phyloP scores from a whole-genome alignment of 1,140 invertebrate genomes.

The Chrysopa pallens region DNA sequence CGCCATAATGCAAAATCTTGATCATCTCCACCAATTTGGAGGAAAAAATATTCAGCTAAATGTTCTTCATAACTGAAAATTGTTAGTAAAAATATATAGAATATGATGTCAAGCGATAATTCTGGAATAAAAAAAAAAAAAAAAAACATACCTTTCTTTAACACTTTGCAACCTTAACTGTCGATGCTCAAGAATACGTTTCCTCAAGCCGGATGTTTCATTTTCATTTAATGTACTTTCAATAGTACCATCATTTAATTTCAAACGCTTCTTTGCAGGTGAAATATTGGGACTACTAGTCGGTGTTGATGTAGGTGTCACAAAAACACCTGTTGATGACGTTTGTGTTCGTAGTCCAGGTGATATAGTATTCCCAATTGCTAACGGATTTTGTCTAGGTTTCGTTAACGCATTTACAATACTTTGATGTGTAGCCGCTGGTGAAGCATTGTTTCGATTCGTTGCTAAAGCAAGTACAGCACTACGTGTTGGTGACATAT shows the following conservation, averaged over 20 bases:
- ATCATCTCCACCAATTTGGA: conserved; percentile 69
- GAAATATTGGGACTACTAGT: conserved; percentile 9
- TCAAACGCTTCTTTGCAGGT: conserved; percentile 21
- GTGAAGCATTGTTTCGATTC: conserved; percentile 7
- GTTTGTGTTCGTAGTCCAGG: conserved; percentile 22
- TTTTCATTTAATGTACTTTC: conserved; percentile 13
- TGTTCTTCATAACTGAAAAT: conserved; percentile 50
- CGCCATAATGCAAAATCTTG: conserved; percentile 71
- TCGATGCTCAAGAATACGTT: conserved; percentile 27
- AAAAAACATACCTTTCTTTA: conserved; percentile 23
- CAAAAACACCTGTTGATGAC: conserved; percentile 19
- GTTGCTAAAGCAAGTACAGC: conserved; percentile 9
- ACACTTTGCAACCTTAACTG: conserved; percentile 22
- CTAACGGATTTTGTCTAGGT: conserved; percentile 11
- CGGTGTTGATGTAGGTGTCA: not conserved
- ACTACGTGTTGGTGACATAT: conserved; percentile 15
- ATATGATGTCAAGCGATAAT: not conserved
- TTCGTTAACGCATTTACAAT: conserved; percentile 21
- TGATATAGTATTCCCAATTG: conserved; percentile 23
- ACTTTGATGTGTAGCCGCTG: conserved; percentile 19
- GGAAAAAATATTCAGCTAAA: conserved; percentile 66
- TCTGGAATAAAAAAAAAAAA: not conserved
- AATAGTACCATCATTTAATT: conserved; percentile 19
- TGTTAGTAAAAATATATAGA: too few relatives aligned
- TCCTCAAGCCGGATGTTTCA: conserved; percentile 18